Evolutionary conservation across 64 coral and sea anemone species (phyloP), one percentile per base, ranked within the genome.

Genomic region (Hydrozoanthus tunicans): DNA sequence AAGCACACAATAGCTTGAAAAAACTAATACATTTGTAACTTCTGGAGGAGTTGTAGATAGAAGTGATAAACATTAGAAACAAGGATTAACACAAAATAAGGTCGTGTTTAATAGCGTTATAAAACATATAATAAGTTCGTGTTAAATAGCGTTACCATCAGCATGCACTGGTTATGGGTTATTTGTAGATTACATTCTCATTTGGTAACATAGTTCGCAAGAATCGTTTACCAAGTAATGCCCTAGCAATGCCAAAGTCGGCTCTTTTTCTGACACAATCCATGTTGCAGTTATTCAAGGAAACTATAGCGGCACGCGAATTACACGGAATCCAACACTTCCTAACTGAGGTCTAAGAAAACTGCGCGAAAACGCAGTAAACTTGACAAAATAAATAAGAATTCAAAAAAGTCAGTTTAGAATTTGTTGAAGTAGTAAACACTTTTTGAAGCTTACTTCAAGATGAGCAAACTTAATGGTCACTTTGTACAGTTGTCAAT

Each of bases 241-340:
- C 10, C 25, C 5, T 7, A 27, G 32, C 1, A n/a, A 73, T 73
- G n/a, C 20, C 10, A 26, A 24, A 24, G 32, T 26, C 9, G 24
- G 32, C 3, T 7, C 1, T 6, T 27, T 73, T 24, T 73, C 23
- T 4, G 62, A 51, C 51, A 32, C 20, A 5, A 43, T 51, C 13
- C 79, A 81, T 60, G 79, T 81, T 81, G 62, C 79, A 59, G 79
- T 81, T 62, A 81, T 56, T 81, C 79, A 81, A 81, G 79, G 79
- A 81, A 81, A 81, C 79, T 9, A 26, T 32, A 26, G 8, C n/a
- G 12, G 10, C 12, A 17, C 12, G 64, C 4, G 10, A 13, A 4
- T 12, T 5, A 13, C 9, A 14, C 3, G 5, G 64, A 11, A 11
- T 17, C 0, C 0, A 66, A 13, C 10, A 66, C 4, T 66, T 66